Conservation (phyloP, 2,113 vertebrate genomes). For the Pachycephala philippinensis region DNA sequence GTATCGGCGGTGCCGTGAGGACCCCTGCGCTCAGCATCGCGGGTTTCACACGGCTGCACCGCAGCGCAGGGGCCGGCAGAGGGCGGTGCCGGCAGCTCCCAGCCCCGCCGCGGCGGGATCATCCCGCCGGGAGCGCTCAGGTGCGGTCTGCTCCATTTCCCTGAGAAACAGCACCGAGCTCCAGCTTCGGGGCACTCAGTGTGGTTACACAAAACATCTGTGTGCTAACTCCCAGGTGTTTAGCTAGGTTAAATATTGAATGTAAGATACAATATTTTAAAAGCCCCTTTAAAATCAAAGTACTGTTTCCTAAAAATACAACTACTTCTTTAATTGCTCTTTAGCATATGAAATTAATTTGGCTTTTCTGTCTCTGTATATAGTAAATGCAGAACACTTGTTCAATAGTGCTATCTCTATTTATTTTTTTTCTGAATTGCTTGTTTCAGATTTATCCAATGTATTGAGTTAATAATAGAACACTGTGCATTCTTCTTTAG, state of each 20-base stretch:
- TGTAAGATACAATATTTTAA: background rate
- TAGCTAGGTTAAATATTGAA: background rate
- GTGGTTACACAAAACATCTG: rapidly evolving
- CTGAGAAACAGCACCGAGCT: rapidly evolving
- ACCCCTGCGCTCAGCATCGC: rapidly evolving
- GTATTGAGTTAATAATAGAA: background rate
- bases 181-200: rapidly evolving
- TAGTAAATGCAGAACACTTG: background rate
- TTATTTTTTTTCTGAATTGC: background rate
- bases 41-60: rapidly evolving
- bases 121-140: background rate
- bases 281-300: background rate
- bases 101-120: rapidly evolving
- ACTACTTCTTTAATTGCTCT: background rate
- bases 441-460: background rate
- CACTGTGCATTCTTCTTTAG: background rate
- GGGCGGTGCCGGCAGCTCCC: background rate
- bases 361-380: background rate
- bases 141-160: background rate
- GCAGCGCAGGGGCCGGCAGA: background rate
- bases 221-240: rapidly evolving
- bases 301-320: background rate
- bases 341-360: background rate
- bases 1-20: rapidly evolving
- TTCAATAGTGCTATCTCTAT: background rate